A percentile compares a stretch with the other conserved stretches of the same genome.
Evolutionary conservation across 2,113 vertebrate species (phyloP).

Genomic region (Lycocorax pyrrhopterus): DNA sequence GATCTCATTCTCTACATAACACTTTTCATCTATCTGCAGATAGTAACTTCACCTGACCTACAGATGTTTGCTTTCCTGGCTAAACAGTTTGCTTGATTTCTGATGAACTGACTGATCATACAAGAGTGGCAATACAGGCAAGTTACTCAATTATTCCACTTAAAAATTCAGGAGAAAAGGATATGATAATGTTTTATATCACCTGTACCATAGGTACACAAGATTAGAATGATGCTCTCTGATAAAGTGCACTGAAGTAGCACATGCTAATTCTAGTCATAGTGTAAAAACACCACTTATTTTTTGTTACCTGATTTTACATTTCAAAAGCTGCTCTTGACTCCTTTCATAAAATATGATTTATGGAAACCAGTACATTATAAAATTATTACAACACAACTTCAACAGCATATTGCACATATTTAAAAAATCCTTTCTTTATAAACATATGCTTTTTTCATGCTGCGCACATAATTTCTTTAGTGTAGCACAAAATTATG

Average conservation of each 20-base stretch:
- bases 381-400: neutral
- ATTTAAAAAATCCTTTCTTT: neutral
- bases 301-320: neutral
- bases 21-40: neutral
- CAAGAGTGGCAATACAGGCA: neutral
- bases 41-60: neutral
- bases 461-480: neutral
- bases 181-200: neutral
- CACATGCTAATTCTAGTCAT: neutral
- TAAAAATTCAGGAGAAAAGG: neutral
- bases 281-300: neutral
- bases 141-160: neutral
- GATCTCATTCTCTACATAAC: neutral
- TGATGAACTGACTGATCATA: neutral
- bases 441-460: neutral
- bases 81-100: neutral
- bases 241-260: neutral
- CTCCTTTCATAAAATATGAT: neutral
- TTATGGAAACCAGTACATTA: neutral
- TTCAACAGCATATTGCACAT: neutral
- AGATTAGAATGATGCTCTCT: neutral
- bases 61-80: neutral
- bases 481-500: neutral
- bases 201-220: neutral
- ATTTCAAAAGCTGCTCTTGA: neutral